Evolutionary conservation across 1,140 invertebrate species (phyloP), one percentile per base, ranked within the genome.

Genomic region (Caerostris extrusa): DNA sequence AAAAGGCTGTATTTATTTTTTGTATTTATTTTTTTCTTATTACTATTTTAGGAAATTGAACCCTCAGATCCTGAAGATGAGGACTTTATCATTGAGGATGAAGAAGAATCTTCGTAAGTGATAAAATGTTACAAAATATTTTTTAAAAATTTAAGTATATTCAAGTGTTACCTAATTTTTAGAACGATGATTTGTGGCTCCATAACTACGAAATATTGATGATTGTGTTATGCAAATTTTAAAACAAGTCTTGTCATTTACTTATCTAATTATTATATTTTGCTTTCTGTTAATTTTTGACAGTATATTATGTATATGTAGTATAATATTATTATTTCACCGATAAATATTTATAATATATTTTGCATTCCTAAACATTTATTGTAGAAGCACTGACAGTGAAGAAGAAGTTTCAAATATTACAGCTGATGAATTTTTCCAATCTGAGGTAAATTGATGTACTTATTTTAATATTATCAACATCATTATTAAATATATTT

Each of bases 61-160:
- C n/a, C 82, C n/a, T 57, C 82, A 8, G 82, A 83, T 83, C 53
- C 82, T 57, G 82, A 56, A 0, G 82, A 83, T 83, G 53, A 56
- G n/a, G 82, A 83, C 57, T 83, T 34, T 17, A 10, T n/a, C 8
- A 14, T 57, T 56, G 17, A 34, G 7, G 82, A 83, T n/a, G 82
- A 57, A 5, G 82, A 83, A n/a, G 56, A 58, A 77, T 50, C 34
- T 19, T 83, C 56, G 86, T 88, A 67, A 67, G 61, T 88, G 19
- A 55, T 19, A 64, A 34, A 14, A 7, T 17, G 12, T 34, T 34
- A 34, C 34, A 34, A 34, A 34, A 34, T 34, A 34, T 34, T 34
- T 34, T 34, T 34, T 1, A 34, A 34, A 34, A 34, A 34, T 34
- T 34, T 34, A 34, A 34, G 34, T 34, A 34, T 34, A 34, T 34